Conservation (phyloP, 1,140 invertebrate species). For the Penaeus vannamei region DNA sequence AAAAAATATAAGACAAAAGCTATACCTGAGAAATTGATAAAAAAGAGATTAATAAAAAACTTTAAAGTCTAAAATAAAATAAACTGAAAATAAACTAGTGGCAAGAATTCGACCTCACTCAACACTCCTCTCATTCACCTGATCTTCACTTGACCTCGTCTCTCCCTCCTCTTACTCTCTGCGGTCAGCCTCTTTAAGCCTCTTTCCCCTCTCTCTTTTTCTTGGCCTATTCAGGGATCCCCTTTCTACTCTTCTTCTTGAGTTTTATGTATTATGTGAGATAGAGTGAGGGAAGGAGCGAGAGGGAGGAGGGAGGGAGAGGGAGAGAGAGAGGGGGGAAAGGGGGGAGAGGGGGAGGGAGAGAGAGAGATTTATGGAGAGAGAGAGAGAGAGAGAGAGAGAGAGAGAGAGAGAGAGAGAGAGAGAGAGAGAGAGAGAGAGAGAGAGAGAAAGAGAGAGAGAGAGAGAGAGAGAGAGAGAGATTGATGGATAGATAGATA, state of each 20-base stretch:
- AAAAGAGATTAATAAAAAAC: too few relatives aligned
- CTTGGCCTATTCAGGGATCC: background rate
- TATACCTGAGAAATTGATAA: background rate
- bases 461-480: background rate
- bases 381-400: too few relatives aligned
- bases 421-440: background rate
- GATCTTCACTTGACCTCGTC: background rate
- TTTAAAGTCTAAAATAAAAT: too few relatives aligned
- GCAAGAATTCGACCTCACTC: too few relatives aligned
- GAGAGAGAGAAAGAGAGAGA: background rate
- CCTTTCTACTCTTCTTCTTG: too few relatives aligned
- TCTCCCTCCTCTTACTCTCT: too few relatives aligned
- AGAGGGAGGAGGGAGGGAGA: background rate
- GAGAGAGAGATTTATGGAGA: background rate
- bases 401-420: too few relatives aligned
- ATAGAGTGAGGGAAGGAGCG: too few relatives aligned
- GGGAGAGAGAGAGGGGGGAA: background rate
- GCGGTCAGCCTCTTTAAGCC: background rate
- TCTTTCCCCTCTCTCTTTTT: background rate
- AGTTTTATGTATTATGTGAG: too few relatives aligned
- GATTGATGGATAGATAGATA: background rate
- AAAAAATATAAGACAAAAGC: background rate
- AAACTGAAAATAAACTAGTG: too few relatives aligned
- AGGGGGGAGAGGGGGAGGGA: background rate
- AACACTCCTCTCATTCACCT: background rate